Base-by-base conservation (phyloP, 1,140 invertebrate species). In the Eriosoma lanigerum region DNA sequence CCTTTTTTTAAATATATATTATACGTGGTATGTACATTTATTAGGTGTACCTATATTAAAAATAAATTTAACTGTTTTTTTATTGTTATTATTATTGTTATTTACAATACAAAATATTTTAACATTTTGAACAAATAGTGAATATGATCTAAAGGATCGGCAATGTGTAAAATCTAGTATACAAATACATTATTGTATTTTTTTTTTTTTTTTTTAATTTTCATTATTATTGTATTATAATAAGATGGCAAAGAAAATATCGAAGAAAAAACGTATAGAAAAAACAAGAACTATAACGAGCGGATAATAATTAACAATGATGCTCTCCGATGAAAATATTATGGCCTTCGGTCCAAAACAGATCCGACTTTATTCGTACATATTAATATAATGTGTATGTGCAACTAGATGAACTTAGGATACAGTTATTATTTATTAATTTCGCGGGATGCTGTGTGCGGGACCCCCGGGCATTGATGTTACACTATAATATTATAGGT, bases 341-440 rank as follows among this genome's bases (percentile, higher is more conserved):
- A 68, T 68, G 38, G 66, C 66, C 66, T 68, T 68, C 66, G 66
- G 66, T 68, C 38, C 66, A 46, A 48, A 68, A 24, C n/a, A n/a
- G 38, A 68, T 68, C 38, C n/a, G 38, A 46, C 66, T 48, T 10
- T n/a, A 24, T 26, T 24, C 32, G 32, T 38, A 38, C 8, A 38
- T 38, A 38, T 38, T 4, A n/a, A n/a, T 38, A 38, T 38, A 38
- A 38, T n/a, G n/a, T 38, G 8, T 38, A 38, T 38, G 8, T 38
- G 32, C 32, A 3, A 3, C 8, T 38, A 38, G 3, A 38, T 38
- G 8, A 38, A n/a, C n/a, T n/a, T 38, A 38, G 8, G 3, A 38
- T 68, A 68, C 66, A 68, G 66, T 68, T 68, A 48, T 48, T 48
- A 68, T 24, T 66, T 68, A 68, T 68, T 68, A 68, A 68, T 68